Percentiles rank a stretch among this genome's conserved stretches.
phyloP scores from a whole-genome alignment of 2,888 invertebrate genomes.

The Nymphalis polychloros region DNA sequence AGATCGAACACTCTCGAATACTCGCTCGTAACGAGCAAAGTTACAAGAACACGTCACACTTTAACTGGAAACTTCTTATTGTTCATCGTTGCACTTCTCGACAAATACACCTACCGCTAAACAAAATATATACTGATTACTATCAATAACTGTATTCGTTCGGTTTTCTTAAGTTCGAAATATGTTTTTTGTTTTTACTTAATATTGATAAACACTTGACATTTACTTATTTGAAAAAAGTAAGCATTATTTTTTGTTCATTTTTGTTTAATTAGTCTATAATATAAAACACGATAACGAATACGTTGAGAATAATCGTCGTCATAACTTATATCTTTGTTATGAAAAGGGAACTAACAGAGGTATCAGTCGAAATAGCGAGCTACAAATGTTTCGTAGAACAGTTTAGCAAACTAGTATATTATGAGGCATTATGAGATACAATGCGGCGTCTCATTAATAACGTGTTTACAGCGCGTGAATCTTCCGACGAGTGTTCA shows the following conservation, averaged over 20 bases:
- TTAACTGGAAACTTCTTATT: conserved; percentile 19
- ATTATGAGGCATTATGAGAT: conserved; percentile 1
- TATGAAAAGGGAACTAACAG: neutral
- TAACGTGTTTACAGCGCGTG: conserved; percentile 11
- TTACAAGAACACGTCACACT: conserved; percentile 24
- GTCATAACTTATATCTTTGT: neutral
- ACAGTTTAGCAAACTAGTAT: conserved; percentile 1
- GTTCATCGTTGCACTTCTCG: neutral
- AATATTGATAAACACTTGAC: too few species aligned
- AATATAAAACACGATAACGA: too few species aligned
- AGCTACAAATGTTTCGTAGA: neutral
- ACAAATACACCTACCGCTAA: neutral
- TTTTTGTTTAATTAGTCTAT: too few species aligned
- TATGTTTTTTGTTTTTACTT: too few species aligned
- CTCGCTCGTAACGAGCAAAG: conserved; percentile 26
- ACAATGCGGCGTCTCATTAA: conserved; percentile 12
- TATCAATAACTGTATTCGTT: neutral
- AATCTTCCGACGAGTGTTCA: conserved; percentile 8
- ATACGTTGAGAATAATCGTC: too few species aligned
- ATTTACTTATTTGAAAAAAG: too few species aligned
- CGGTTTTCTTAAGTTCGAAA: too few species aligned
- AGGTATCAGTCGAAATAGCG: conserved; percentile 1
- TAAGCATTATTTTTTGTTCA: too few species aligned
- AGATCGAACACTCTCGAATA: conserved; percentile 27
- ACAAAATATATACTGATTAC: neutral